phyloP scores from a whole-genome alignment of 2,888 invertebrate genomes.

The Heliothis peltigera region DNA sequence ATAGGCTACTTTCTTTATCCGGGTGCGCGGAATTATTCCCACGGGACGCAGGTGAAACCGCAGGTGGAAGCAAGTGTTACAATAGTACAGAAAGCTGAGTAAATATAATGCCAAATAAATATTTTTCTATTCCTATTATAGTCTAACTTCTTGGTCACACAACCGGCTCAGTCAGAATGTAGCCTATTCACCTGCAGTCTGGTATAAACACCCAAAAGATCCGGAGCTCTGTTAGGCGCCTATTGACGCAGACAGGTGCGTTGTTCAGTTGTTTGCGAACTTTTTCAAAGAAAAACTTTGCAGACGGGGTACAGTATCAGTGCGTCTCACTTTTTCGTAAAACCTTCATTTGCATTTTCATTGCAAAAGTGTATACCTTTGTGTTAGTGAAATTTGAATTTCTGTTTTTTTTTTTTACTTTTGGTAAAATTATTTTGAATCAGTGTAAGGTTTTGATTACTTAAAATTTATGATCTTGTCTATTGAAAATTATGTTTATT shows the following conservation, averaged over 20 bases:
- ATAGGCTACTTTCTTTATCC: too few relatives aligned
- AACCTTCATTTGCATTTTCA: conserved; percentile 55
- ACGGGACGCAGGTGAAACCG: too few relatives aligned
- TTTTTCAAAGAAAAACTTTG: conserved; percentile 85
- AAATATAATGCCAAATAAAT: too few relatives aligned
- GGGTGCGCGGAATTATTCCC: too few relatives aligned
- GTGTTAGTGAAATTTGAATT: conserved; percentile 9
- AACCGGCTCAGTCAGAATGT: not conserved
- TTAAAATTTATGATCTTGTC: not conserved
- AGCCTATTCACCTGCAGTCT: conserved; percentile 25
- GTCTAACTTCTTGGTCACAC: conserved; percentile 13
- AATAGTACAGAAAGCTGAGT: too few relatives aligned
- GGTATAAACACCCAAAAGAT: conserved; percentile 59
- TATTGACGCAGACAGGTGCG: conserved; percentile 80
- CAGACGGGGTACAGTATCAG: conserved; percentile 72
- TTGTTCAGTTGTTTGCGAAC: conserved; percentile 68
- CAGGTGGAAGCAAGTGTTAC: too few relatives aligned
- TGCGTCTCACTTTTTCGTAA: conserved; percentile 52
- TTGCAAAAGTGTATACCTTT: conserved; percentile 19
- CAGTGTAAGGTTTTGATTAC: not conserved
- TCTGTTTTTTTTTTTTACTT: not conserved
- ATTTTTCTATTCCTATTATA: not conserved
- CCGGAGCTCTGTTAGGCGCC: conserved; percentile 69
- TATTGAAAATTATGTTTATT: not conserved
- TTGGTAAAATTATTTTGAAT: conserved; percentile 1